Evolutionary conservation across 2,888 invertebrate genomes (phyloP), one percentile per base, ranked within the genome.

Genomic region (Rhogogaster chlorosoma): DNA sequence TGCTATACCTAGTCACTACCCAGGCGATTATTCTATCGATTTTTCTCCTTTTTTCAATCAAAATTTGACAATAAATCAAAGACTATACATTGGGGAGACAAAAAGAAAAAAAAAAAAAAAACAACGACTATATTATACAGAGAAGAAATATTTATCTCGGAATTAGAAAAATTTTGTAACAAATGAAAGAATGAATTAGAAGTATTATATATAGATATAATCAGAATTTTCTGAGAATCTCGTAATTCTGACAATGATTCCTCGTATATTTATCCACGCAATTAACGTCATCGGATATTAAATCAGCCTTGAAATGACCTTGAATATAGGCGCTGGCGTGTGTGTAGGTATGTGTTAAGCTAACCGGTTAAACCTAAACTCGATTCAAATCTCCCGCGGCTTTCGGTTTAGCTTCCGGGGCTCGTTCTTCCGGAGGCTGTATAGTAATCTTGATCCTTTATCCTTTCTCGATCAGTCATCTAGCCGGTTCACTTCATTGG

Each of bases 331-430:
- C 67, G 32, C 32, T 1, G 7, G n/a, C 38, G n/a, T 42, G 2
- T n/a, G 9, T 10, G 0, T 53, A 53, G 4, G 9, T 53, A 2
- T 49, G n/a, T n/a, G 53, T 53, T 53, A n/a, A 53, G 6, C 53
- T 53, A 73, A 9, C 42, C 10, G 71, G 5, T 42, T 42, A 12
- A 22, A 10, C n/a, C n/a, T 12, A 73, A 73, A 73, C 42, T n/a
- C 38, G 71, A 73, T 73, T 73, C 38, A 26, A 73, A 73, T 73
- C 71, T 73, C 71, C 71, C 71, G 71, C 71, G 26, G 22, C 36
- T 70, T 70, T 70, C 36, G 15, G 7, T 61, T 26, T 12, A 26
- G 61, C 61, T 61, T 61, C 22, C 61, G 61, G 61, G 61, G 61
- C 12, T 36, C 70, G 70, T 32, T n/a, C 18, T 70, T 70, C 70